phyloP scores from a whole-genome alignment of 2,113 vertebrate species.

The Apus apus region DNA sequence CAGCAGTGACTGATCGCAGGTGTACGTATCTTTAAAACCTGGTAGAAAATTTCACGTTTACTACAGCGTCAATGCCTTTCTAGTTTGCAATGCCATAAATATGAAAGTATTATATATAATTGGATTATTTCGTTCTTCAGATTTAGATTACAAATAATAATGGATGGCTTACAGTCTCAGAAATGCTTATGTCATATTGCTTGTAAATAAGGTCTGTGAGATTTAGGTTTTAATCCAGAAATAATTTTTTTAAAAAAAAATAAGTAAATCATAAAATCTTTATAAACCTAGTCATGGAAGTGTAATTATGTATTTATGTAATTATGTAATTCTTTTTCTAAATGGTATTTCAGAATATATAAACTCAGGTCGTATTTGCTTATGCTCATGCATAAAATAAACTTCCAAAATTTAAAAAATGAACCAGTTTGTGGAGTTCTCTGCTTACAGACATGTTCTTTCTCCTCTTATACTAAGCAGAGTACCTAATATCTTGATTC shows the following conservation, averaged over 20 bases:
- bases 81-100: not conserved
- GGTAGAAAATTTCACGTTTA: not conserved
- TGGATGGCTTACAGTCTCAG: not conserved
- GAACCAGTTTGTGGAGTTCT: conserved; percentile 12
- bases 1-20: not conserved
- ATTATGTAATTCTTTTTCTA: not conserved
- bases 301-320: not conserved
- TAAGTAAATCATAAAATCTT: not conserved
- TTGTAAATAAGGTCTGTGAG: not conserved
- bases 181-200: not conserved
- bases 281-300: not conserved
- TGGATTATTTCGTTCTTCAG: not conserved
- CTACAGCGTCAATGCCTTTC: too few relatives aligned
- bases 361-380: not conserved
- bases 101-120: not conserved
- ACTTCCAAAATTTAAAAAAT: not conserved
- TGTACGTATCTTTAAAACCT: not conserved
- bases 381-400: not conserved
- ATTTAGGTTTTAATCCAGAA: not conserved
- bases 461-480: not conserved
- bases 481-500: not conserved
- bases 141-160: not conserved
- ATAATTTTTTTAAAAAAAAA: not conserved
- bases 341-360: not conserved
- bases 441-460: not conserved